Base-by-base conservation (phyloP, 2,888 invertebrate genomes). In the Trachelus iudaicus region DNA sequence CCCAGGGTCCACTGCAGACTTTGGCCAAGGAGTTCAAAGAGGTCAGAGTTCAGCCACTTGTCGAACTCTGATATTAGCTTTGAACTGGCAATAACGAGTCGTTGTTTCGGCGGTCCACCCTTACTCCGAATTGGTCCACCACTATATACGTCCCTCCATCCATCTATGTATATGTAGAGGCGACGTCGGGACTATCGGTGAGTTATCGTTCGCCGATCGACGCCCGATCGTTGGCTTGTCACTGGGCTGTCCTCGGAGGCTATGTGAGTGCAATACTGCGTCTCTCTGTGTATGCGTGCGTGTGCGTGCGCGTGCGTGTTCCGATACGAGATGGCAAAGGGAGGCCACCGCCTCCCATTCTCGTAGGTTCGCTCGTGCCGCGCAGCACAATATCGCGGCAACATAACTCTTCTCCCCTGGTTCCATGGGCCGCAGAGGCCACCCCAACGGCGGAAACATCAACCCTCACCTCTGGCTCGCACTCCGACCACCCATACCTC, bases 401-500 rank as follows among this genome's bases (percentile, higher is more conserved):
- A 90, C 91, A 91, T 91, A 91, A 91, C 91, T 91, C 91, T 91
- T 91, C 90, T 90, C 91, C 89, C 90, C 90, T 90, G 89, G 87
- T 90, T 89, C 90, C 86, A 87, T 87, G 37, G 31, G 82, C 80
- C 87, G 86, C 86, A 83, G 83, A 83, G 82, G 83, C 84, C 77
- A 81, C 81, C 83, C 81, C 83, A 88, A 87, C 85, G 88, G 86
- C 87, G 89, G 90, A 90, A 90, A 90, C 90, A 90, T 90, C 90
- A 89, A 89, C 88, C 89, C 89, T 87, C 88, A 83, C 86, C 86
- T 85, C 85, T 83, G 81, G 76, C 81, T 81, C 80, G 71, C 37
- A 69, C 73, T 80, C 69, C 69, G 76, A 73, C 77, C 87, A 81
- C 84, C 85, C 82, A 85, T 86, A 86, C 85, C 84, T 83, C 85